Evolutionary conservation across 2,888 invertebrate species (phyloP), one percentile per base, ranked within the genome.

Genomic region (Lepidochrysops patricia): DNA sequence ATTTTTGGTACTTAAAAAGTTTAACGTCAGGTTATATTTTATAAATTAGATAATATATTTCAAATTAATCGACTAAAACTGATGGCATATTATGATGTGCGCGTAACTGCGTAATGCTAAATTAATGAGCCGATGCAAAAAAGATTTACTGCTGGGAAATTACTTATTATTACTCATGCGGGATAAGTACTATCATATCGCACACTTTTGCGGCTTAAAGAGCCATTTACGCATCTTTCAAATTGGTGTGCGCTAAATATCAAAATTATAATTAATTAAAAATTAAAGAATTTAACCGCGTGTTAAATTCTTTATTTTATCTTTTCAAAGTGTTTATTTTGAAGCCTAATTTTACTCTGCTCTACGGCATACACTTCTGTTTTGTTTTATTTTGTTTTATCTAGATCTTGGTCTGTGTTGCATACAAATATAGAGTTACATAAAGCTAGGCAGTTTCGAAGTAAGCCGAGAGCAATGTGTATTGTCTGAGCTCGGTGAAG

Each of bases 351-450:
- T n/a, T n/a, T n/a, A n/a, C n/a, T n/a, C n/a, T n/a, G n/a, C n/a
- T n/a, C n/a, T n/a, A n/a, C n/a, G n/a, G n/a, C 34, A 34, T 5
- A 34, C 7, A 34, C 7, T 12, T 34, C 2, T 7, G 34, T 2
- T 34, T n/a, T 34, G 34, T 34, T 34, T 34, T 2, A 4, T 5
- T 6, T 2, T 34, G 2, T 34, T 7, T 2, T 5, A 34, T 12
- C 1, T 34, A 52, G 9, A 52, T 15, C 15, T 13, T 50, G 13
- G 50, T 50, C 13, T 54, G 19, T 12, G 19, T 54, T 54, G 29
- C 54, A 54, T 54, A 54, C 54, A 54, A 54, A 54, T 49, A 23
- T 54, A 54, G 15, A 12, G 32, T 54, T 54, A 54, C 54, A 54
- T 54, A 54, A 54, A 29, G 9, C 29, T 29, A 52, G 43, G 19